These are phyloP conservation scores for Pangasius mekongensis DNA, from an alignment of 2,797 vertebrate genomes.

Conservation along the genomic window DNA sequence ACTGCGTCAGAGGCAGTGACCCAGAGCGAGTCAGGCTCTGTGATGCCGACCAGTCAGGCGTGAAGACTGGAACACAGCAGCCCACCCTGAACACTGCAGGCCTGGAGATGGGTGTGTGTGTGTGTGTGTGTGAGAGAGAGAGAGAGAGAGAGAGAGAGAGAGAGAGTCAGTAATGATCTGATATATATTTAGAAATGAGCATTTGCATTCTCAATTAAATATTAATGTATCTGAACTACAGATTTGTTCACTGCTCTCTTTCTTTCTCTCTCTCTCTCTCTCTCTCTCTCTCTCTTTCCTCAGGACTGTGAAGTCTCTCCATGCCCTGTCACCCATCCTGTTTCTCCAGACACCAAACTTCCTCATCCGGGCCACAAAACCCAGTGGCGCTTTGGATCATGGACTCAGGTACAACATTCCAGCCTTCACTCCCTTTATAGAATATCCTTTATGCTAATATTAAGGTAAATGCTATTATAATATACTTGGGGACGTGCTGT, in stretches of 20 bases:
- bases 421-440: neutral
- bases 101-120: neutral
- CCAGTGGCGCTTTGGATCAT: constrained; percentile 97
- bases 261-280: neutral
- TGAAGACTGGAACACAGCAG: constrained; percentile 69
- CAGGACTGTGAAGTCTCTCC: constrained; percentile 92
- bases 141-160: neutral
- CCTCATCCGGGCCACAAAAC: constrained; percentile 81
- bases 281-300: constrained; percentile 11
- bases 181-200: neutral
- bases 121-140: neutral
- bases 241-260: neutral
- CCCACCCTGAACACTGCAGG: constrained; percentile 27
- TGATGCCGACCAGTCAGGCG: constrained; percentile 76
- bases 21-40: constrained; percentile 75
- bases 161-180: neutral
- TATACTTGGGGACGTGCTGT: neutral
- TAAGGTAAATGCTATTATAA: neutral
- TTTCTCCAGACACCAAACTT: constrained; percentile 79
- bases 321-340: constrained; percentile 82
- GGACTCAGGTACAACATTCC: constrained; percentile 86
- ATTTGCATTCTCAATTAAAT: neutral
- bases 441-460: neutral
- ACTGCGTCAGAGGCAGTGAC: constrained; percentile 70
- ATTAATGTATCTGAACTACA: neutral